These are phyloP conservation scores for Peucedramus taeniatus DNA, from an alignment of 2,113 vertebrate species.

Conservation along the genomic window DNA sequence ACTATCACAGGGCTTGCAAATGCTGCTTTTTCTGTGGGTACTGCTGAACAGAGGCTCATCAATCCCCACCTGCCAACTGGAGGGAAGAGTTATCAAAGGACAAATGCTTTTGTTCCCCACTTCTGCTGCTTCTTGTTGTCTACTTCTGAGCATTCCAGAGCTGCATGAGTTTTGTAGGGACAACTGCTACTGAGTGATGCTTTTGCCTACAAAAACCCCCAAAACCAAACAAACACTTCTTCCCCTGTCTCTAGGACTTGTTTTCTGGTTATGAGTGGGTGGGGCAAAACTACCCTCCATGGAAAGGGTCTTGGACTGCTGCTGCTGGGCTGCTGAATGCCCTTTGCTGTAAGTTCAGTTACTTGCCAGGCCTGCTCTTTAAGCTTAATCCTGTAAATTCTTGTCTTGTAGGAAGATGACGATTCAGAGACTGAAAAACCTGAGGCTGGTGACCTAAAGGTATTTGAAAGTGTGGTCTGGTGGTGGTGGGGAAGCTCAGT, in stretches of 20 bases:
- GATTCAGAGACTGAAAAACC: conserved; percentile 94
- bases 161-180: background rate
- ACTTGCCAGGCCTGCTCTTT: conserved; percentile 53
- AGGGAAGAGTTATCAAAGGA: background rate
- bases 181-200: background rate
- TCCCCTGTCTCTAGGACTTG: background rate
- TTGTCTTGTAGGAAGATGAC: conserved; percentile 96
- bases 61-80: background rate
- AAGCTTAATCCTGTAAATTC: conserved; percentile 82
- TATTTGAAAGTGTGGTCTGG: conserved; percentile 79
- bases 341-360: conserved; percentile 62
- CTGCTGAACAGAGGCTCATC: background rate
- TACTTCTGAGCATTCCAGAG: background rate
- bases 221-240: background rate
- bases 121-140: background rate
- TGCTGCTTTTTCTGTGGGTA: background rate
- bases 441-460: conserved; percentile 92
- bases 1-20: background rate
- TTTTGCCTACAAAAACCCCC: background rate
- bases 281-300: background rate
- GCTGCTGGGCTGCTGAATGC: conserved; percentile 29
- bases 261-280: background rate
- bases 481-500: conserved; percentile 56
- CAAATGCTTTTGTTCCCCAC: background rate
- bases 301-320: conserved; percentile 16